Percentiles rank a stretch among this genome's conserved stretches.
Conservation (phyloP, 92 coral and sea anemone species). For the Palythoa heliodiscus region DNA sequence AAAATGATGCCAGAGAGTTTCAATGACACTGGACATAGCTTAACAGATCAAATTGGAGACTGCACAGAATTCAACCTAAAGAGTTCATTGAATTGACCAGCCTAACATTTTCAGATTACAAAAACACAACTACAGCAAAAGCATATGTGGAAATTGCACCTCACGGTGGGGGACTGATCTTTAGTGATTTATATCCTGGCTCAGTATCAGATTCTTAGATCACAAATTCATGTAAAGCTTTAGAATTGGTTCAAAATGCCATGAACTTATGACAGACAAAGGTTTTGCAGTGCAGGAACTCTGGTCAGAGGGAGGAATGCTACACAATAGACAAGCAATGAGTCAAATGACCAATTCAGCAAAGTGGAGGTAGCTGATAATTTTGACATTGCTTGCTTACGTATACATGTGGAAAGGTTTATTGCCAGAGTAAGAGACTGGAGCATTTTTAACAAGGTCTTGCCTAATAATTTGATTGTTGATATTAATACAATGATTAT, state of each 20-base stretch:
- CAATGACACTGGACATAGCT: neutral
- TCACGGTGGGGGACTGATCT: neutral
- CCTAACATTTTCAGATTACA: conserved; percentile 9
- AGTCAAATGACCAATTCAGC: conserved; percentile 45
- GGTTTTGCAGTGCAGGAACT: conserved; percentile 59
- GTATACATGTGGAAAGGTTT: conserved; percentile 54
- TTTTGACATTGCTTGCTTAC: conserved; percentile 55
- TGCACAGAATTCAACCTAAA: neutral
- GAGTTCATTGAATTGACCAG: neutral
- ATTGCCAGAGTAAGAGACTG: conserved; percentile 52
- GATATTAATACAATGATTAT: no score
- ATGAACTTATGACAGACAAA: conserved; percentile 44
- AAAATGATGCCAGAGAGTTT: neutral
- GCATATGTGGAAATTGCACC: neutral
- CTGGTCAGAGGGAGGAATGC: conserved; percentile 50
- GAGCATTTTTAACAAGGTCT: conserved; percentile 44
- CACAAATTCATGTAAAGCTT: conserved; percentile 41
- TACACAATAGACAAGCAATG: conserved; percentile 50
- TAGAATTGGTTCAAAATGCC: conserved; percentile 14
- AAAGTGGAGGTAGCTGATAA: conserved; percentile 48
- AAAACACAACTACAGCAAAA: conserved; percentile 15
- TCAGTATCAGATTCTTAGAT: conserved; percentile 37
- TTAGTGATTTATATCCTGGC: conserved; percentile 10
- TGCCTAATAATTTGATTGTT: conserved; percentile 19
- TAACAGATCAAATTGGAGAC: neutral